Percentiles rank a stretch among this genome's conserved stretches.
phyloP scores from a whole-genome alignment of 2,113 vertebrate species.

The Misgurnus mizolepis region DNA sequence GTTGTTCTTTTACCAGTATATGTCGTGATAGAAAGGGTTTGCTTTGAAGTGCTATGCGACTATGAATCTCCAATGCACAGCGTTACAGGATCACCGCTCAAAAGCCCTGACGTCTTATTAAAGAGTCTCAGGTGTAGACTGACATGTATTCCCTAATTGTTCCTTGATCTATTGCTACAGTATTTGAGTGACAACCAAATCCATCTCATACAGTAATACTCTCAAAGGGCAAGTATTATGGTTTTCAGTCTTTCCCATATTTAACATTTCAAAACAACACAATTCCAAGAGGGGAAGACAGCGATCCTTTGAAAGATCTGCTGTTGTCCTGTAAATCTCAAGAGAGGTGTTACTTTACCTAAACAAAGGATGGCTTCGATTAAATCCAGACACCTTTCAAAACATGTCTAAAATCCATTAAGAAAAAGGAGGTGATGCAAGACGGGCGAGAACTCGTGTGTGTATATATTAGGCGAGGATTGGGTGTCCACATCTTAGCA shows the following conservation, averaged over 20 bases:
- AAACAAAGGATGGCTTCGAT: constrained; percentile 39
- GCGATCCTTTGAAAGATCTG: not conserved
- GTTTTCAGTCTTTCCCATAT: constrained; percentile 1
- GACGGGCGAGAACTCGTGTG: constrained; percentile 24
- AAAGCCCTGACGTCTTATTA: constrained; percentile 18
- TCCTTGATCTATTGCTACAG: not conserved
- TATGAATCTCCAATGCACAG: constrained; percentile 14
- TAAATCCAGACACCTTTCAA: constrained; percentile 42
- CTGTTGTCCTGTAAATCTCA: not conserved
- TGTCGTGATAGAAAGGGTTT: not conserved
- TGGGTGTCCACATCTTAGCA: constrained; percentile 40
- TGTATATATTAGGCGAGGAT: constrained; percentile 6
- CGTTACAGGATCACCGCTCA: not conserved
- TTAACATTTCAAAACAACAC: not conserved
- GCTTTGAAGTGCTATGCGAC: not conserved
- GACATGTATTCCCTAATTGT: not conserved
- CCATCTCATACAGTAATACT: not conserved
- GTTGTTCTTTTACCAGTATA: too few relatives aligned
- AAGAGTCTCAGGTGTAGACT: not conserved
- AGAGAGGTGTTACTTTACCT: constrained; percentile 11
- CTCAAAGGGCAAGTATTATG: not conserved
- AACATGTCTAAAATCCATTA: constrained; percentile 24
- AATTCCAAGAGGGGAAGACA: not conserved
- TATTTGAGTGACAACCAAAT: constrained; percentile 8
- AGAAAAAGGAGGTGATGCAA: constrained; percentile 40